A percentile compares a stretch with the other conserved stretches of the same genome.
Evolutionary conservation across 2,797 vertebrate genomes (phyloP).

Genomic region (Micromesistius poutassou): DNA sequence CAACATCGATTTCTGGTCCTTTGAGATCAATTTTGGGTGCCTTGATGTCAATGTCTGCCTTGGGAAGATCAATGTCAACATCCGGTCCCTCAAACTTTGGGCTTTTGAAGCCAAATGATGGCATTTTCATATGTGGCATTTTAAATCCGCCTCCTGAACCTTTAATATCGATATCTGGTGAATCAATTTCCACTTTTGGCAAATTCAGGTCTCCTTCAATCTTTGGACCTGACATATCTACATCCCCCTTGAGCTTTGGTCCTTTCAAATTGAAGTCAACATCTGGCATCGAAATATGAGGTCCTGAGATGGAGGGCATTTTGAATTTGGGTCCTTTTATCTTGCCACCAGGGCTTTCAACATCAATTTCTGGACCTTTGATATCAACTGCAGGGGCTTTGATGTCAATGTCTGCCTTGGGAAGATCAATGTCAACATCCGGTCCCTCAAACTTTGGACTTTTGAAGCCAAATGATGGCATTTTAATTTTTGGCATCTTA

Average conservation of each 20-base stretch:
- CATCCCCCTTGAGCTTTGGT: conserved; percentile 9
- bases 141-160: conserved; percentile 15
- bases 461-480: conserved; percentile 17
- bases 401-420: conserved; percentile 9
- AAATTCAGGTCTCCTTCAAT: not conserved
- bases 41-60: conserved; percentile 5
- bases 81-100: not conserved
- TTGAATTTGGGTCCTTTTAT: conserved; percentile 11
- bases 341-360: conserved; percentile 7
- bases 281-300: conserved; percentile 14
- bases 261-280: conserved; percentile 17
- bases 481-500: conserved; percentile 1
- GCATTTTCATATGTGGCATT: conserved; percentile 16
- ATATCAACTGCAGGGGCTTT: conserved; percentile 4
- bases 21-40: conserved; percentile 1
- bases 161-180: conserved; percentile 1
- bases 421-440: not conserved
- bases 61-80: not conserved
- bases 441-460: conserved; percentile 8
- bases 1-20: conserved; percentile 18
- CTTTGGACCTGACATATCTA: conserved; percentile 3
- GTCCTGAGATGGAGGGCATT: conserved; percentile 14
- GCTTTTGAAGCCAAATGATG: conserved; percentile 16
- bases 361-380: conserved; percentile 7
- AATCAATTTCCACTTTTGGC: not conserved